Conservation (phyloP, 2,797 vertebrate genomes). For the Halcyon badia region DNA sequence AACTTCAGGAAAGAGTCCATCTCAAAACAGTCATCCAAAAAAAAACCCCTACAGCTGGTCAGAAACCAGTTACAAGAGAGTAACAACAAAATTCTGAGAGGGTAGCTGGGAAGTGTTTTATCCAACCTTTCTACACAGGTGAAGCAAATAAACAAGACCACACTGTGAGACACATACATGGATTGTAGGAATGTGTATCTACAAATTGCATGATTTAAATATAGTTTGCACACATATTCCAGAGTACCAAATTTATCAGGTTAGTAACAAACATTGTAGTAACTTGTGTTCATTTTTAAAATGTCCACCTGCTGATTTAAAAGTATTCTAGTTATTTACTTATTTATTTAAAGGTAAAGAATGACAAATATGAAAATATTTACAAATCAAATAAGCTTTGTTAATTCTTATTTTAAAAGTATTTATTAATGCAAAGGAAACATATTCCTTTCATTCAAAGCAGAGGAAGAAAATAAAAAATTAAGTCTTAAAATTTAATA, state of each 20-base stretch:
- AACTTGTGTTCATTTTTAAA: not conserved
- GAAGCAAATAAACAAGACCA: not conserved
- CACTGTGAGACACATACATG: rapidly evolving
- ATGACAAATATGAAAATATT: not conserved
- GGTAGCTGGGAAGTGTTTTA: not conserved
- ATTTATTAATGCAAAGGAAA: not conserved
- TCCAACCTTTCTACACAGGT: not conserved
- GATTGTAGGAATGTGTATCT: not conserved
- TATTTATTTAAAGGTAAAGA: not conserved
- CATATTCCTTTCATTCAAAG: not conserved
- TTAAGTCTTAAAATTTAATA: not conserved
- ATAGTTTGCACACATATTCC: not conserved
- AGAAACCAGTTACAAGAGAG: not conserved
- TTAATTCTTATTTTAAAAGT: not conserved
- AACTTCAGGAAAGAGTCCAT: not conserved
- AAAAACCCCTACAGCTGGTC: not conserved
- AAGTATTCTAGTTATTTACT: not conserved
- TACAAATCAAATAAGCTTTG: not conserved
- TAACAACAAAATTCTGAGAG: not conserved
- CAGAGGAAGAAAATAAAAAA: not conserved
- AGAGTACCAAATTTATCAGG: not conserved
- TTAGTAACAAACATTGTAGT: not conserved
- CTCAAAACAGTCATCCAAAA: not conserved
- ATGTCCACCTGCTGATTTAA: not conserved
- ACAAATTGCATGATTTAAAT: not conserved